These are phyloP conservation scores for Meloidogyne floridensis DNA, from an alignment of 1,140 invertebrate species.

Conservation along the genomic window DNA sequence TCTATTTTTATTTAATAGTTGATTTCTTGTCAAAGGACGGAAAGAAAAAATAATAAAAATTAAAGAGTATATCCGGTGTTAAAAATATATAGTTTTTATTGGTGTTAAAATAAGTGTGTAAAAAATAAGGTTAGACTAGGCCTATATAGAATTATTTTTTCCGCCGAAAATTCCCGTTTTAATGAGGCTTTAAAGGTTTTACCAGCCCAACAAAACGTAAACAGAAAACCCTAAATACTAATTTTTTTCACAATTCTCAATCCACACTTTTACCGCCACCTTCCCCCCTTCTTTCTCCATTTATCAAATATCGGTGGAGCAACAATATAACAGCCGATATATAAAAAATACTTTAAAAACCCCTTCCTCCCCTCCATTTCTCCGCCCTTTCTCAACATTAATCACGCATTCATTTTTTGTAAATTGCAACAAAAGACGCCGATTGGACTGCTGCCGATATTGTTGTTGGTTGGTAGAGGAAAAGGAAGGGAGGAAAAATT, in stretches of 20 bases:
- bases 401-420: conserved; percentile 1
- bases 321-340: neutral
- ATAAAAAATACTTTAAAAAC: neutral
- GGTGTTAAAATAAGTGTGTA: too few relatives aligned
- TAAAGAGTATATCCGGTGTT: too few relatives aligned
- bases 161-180: too few relatives aligned
- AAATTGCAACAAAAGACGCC: conserved; percentile 6
- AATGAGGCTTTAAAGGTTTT: too few relatives aligned
- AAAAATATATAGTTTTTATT: too few relatives aligned
- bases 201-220: neutral
- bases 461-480: neutral
- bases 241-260: neutral
- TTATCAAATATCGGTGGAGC: neutral
- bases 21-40: neutral
- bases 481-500: neutral
- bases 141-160: too few relatives aligned
- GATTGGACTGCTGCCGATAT: neutral
- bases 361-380: neutral
- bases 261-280: conserved; percentile 3
- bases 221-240: neutral
- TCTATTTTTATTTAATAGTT: too few relatives aligned
- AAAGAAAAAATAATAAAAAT: neutral
- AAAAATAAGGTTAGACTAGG: too few relatives aligned
- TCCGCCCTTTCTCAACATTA: conserved; percentile 2
- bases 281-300: neutral